Conservation (phyloP, 1,140 invertebrate species). For the Zaprionus africanus region DNA sequence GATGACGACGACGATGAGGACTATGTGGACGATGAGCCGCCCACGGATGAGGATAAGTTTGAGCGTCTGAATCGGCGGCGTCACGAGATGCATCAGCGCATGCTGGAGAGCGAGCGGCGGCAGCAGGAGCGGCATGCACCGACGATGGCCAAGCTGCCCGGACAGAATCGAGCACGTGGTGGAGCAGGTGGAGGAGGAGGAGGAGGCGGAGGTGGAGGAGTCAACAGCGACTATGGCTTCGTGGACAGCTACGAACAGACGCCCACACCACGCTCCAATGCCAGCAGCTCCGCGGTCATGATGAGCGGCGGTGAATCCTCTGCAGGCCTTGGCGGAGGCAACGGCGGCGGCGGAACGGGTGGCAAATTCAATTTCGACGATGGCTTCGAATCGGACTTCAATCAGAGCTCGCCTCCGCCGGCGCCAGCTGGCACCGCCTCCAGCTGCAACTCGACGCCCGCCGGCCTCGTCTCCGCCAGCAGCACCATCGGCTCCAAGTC, state of each 20-base stretch:
- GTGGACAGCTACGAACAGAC: constrained; percentile 82
- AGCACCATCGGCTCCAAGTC: constrained; percentile 62
- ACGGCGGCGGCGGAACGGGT: constrained; percentile 21
- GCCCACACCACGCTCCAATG: constrained; percentile 73
- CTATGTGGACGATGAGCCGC: constrained; percentile 77
- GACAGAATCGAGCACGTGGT: constrained; percentile 58
- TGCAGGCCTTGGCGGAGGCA: constrained; percentile 35
- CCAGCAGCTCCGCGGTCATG: constrained; percentile 68
- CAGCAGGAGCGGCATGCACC: constrained; percentile 67
- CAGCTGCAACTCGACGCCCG: constrained; percentile 78
- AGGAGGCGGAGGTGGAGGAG: neutral
- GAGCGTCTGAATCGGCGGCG: constrained; percentile 76
- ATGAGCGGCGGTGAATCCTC: constrained; percentile 70
- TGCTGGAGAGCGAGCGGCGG: constrained; percentile 75
- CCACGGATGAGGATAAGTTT: constrained; percentile 82
- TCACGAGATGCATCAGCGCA: constrained; percentile 82
- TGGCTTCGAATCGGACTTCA: constrained; percentile 84
- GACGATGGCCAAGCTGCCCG: constrained; percentile 56
- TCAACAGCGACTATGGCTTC: constrained; percentile 75
- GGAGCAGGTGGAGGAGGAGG: neutral
- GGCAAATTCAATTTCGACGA: constrained; percentile 82
- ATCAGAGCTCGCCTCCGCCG: constrained; percentile 77
- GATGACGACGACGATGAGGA: constrained; percentile 79
- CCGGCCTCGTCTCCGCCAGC: constrained; percentile 54
- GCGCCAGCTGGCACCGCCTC: constrained; percentile 78